phyloP scores from a whole-genome alignment of 2,797 vertebrate species.

The Salmo trutta region DNA sequence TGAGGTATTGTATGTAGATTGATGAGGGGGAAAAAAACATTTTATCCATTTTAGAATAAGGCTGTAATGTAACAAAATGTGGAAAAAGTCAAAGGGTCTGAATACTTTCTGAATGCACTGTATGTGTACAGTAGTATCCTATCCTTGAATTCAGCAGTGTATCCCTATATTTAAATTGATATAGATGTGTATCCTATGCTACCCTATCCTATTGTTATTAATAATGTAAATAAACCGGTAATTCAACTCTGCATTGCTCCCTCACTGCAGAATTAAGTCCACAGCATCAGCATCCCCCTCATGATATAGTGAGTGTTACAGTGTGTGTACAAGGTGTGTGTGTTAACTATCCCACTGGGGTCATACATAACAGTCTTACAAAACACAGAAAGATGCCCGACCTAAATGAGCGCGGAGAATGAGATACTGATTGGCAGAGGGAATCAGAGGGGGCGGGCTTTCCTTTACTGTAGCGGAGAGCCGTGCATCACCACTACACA shows the following conservation, averaged over 20 bases:
- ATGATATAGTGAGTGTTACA: constrained; percentile 13
- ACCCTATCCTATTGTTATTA: background rate
- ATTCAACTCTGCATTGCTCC: background rate
- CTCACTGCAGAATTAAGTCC: background rate
- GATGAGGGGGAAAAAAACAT: too few relatives aligned
- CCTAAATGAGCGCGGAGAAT: constrained; percentile 23
- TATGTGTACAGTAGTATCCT: background rate
- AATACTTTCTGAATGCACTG: too few relatives aligned
- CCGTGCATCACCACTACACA: constrained; percentile 34
- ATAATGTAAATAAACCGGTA: background rate
- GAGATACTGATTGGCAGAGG: constrained; percentile 20
- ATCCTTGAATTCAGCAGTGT: background rate
- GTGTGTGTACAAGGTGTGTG: background rate
- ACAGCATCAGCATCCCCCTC: background rate
- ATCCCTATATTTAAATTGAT: background rate
- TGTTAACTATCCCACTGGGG: constrained; percentile 37
- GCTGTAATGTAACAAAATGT: too few relatives aligned
- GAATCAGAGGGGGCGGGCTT: background rate
- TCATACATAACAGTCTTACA: constrained; percentile 34
- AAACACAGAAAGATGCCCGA: background rate
- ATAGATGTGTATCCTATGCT: background rate
- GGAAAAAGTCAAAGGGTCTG: too few relatives aligned
- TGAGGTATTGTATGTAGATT: too few relatives aligned
- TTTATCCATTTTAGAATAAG: too few relatives aligned
- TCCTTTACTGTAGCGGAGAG: background rate